Base-by-base conservation (phyloP, 2,888 invertebrate genomes). In the Escarpia spicata region DNA sequence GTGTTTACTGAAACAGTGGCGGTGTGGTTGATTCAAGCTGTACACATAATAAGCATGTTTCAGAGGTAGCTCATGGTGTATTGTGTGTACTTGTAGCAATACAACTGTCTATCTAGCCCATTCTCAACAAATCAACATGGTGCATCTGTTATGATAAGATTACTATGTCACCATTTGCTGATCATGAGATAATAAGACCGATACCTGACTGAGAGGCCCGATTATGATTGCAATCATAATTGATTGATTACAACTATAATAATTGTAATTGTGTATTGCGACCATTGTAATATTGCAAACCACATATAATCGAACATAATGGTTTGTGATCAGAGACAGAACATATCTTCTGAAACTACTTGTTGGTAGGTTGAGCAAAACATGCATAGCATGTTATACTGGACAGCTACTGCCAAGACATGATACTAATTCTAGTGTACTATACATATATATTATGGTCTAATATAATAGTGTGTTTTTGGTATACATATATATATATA, bases 141-240 rank as follows among this genome's bases (percentile, higher is more conserved):
- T 75, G 75, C 19, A 75, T 75, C n/a, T 75, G 75, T 26, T 75
- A 26, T 75, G 4, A 26, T 15, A 26, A 75, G 75, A 75, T 26
- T 26, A 26, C 75, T 75, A 26, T 75, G 75, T 15, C 75, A 75
- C 19, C 75, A 75, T 75, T 75, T 75, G 6, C 19, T 75, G 75
- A 75, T 26, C n/a, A n/a, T 26, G 26, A 26, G 26, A 75, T 26
- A 75, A 19, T 75, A 75, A 75, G 75, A 26, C 26, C 75, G 26
- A 26, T 75, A 75, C 6, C 75, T 75, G 19, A 75, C 26, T 75
- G 52, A 9, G 45, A 45, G 45, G 45, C 15, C 15, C 75, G 19
- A 75, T 75, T 75, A 75, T 75, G 75, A 75, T 75, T 26, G n/a
- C 75, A 75, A 75, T 75, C 75, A 75, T 75, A 75, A 75, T 75